Evolutionary conservation across 2,888 invertebrate genomes (phyloP).

Genomic region (Ectobius pallidus): DNA sequence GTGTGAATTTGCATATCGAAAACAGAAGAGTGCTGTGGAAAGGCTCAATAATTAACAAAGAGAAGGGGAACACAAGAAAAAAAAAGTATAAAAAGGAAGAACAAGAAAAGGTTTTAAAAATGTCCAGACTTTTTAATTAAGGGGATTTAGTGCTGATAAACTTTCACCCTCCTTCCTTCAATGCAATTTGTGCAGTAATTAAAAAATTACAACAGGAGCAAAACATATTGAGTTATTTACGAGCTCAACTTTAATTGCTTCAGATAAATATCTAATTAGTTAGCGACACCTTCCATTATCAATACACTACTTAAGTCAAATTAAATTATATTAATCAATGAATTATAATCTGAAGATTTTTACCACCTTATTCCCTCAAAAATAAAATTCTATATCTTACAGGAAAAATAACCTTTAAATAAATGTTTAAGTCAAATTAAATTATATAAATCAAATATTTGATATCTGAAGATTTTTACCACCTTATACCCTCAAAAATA

Average conservation of each 20-base stretch:
- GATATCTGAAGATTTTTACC: too few species aligned
- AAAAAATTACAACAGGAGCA: constrained; percentile 12
- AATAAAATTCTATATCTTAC: too few species aligned
- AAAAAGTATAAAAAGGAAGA: constrained; percentile 1
- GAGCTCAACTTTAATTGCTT: not conserved
- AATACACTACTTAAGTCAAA: too few species aligned
- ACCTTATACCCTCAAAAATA: too few species aligned
- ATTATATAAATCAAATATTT: too few species aligned
- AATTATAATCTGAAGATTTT: too few species aligned
- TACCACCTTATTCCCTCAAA: too few species aligned
- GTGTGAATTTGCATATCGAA: constrained; percentile 15
- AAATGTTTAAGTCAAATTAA: too few species aligned
- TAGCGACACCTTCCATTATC: too few species aligned
- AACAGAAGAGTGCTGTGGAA: not conserved
- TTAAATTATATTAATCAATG: too few species aligned
- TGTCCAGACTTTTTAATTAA: constrained; percentile 39
- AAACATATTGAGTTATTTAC: constrained; percentile 11
- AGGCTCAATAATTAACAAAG: constrained; percentile 8
- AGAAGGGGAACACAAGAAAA: not conserved
- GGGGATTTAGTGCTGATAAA: constrained; percentile 41
- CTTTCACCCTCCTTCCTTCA: constrained; percentile 1
- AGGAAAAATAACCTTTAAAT: too few species aligned
- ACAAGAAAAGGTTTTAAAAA: constrained; percentile 30
- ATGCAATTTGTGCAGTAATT: constrained; percentile 25
- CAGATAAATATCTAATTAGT: constrained; percentile 11